Percentiles rank a stretch among this genome's conserved stretches.
Conservation (phyloP, 2,797 vertebrate species). For the Carduelis carduelis region DNA sequence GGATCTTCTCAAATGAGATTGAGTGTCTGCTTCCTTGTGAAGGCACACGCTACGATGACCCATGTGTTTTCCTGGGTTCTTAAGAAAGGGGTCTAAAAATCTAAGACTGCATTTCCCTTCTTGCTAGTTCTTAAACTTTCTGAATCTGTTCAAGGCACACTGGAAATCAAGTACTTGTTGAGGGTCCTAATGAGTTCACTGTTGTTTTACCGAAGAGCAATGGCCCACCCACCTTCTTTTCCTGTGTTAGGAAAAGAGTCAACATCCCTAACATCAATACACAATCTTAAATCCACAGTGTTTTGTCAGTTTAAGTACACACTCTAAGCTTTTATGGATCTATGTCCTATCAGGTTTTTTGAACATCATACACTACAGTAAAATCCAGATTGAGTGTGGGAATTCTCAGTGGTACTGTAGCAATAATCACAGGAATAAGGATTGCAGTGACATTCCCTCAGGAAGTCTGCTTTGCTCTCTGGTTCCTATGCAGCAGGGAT, state of each 20-base stretch:
- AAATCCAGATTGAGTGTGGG: not conserved
- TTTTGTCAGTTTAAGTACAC: not conserved
- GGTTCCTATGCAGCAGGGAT: constrained; percentile 29
- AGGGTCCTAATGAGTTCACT: not conserved
- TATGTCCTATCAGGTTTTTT: not conserved
- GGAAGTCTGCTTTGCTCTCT: constrained; percentile 42
- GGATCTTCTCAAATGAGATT: not conserved
- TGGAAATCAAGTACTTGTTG: not conserved
- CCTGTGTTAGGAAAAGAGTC: not conserved
- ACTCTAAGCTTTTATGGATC: not conserved
- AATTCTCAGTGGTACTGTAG: constrained; percentile 28
- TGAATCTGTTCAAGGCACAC: not conserved
- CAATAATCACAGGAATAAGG: constrained; percentile 59
- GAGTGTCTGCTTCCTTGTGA: not conserved
- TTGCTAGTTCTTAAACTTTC: not conserved
- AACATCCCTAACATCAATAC: not conserved
- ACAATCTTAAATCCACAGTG: not conserved
- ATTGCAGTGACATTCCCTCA: constrained; percentile 20
- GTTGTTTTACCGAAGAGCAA: not conserved
- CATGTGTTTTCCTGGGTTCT: not conserved
- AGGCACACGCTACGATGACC: not conserved
- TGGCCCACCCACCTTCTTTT: not conserved
- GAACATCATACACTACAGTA: not conserved
- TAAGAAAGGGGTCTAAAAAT: not conserved
- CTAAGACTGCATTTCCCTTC: not conserved